Percentiles rank a stretch among this genome's conserved stretches.
Conservation (phyloP, 1,140 invertebrate genomes). For the Cataglyphis hispanica region DNA sequence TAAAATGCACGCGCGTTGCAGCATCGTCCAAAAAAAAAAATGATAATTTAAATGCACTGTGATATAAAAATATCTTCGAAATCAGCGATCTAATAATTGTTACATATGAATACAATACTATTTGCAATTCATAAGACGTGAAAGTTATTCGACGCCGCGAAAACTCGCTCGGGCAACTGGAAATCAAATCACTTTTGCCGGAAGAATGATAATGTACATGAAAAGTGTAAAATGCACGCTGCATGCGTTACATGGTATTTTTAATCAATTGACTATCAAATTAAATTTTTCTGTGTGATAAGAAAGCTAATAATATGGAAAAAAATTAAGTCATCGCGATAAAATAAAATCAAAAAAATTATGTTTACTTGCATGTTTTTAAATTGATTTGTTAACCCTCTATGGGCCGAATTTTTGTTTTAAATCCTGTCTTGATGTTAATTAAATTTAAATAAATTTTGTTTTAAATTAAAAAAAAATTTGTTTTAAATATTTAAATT, state of each 20-base stretch:
- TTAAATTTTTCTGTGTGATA: neutral
- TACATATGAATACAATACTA: constrained; percentile 44
- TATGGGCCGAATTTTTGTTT: too few species aligned
- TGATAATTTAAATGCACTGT: neutral
- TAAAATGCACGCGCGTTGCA: neutral
- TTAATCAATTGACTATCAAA: neutral
- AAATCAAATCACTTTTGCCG: constrained; percentile 59
- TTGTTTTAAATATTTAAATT: too few species aligned
- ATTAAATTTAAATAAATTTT: too few species aligned
- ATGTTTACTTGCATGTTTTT: neutral
- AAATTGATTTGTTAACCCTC: neutral
- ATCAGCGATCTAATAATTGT: constrained; percentile 10
- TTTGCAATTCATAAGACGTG: constrained; percentile 47
- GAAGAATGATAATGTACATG: constrained; percentile 45
- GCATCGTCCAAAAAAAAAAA: neutral
- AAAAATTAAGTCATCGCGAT: neutral
- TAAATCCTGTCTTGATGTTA: too few species aligned
- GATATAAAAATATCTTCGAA: constrained; percentile 1
- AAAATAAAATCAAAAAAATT: neutral
- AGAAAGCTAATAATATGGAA: neutral
- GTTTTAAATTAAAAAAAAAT: too few species aligned
- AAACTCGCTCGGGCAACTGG: constrained; percentile 40
- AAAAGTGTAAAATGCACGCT: constrained; percentile 5
- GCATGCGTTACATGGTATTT: neutral
- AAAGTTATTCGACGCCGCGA: constrained; percentile 50